Base-by-base conservation (phyloP, 1,140 invertebrate genomes). In the Stegodyphus mimosarum region DNA sequence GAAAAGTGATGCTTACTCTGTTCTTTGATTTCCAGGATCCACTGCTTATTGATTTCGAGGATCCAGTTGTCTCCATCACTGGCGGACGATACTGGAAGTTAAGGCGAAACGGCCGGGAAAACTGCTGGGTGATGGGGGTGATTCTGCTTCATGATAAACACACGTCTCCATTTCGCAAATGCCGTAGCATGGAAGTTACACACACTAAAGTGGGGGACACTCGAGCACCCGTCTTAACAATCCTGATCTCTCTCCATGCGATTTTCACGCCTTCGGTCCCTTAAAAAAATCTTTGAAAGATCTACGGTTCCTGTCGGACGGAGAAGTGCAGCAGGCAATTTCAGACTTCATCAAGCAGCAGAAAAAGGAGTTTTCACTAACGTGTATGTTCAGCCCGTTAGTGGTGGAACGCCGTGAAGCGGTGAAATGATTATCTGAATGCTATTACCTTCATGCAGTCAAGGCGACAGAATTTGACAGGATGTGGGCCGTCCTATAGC, bases 211-310 rank as follows among this genome's bases (percentile, higher is more conserved):
- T 60, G 55, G 55, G 55, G 15, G 55, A 60, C 55, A 60, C 55
- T 60, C 55, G 55, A 60, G 15, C 55, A 5, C 55, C 9, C 2
- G 15, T 15, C 15, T 60, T 60, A n/a, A 60, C 15, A 60, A 5
- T 60, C 5, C 55, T 60, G 9, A 60, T 60, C 55, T 1, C 55
- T 10, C 55, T 33, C 55, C 55, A 60, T 60, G 55, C 55, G 55
- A 60, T 15, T 60, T 5, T 5, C 9, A 60, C 55, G 55, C 0
- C 55, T 1, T 60, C 5, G 15, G 55, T 60, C 1, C 15, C 55
- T 60, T 60, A 60, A 60, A 60, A 60, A 60, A 60, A 60, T 60
- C 55, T 60, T 60, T 60, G 55, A 60, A 60, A 60, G 55, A 60
- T 60, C 1, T 9, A 60, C 15, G 5, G 55, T 5, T 60, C 5